Conservation (phyloP, 2,888 invertebrate species). For the Scotopteryx bipunctaria region DNA sequence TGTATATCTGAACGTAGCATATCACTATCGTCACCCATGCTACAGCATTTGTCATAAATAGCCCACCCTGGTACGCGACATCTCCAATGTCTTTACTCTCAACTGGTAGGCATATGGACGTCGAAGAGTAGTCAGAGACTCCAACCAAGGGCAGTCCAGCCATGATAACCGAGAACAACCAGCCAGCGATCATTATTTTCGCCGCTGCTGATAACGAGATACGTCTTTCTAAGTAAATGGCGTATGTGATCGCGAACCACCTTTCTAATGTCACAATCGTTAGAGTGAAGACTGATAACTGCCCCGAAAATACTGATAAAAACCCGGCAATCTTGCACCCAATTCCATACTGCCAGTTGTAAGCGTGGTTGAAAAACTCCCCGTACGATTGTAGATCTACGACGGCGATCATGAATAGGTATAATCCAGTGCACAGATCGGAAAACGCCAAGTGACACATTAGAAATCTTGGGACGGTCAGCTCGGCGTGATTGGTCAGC, state of each 20-base stretch:
- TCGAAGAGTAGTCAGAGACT: constrained; percentile 94
- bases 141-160: constrained; percentile 92
- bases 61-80: constrained; percentile 87
- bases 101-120: constrained; percentile 94
- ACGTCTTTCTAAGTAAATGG: constrained; percentile 91
- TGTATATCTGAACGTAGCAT: constrained; percentile 94
- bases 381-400: constrained; percentile 93
- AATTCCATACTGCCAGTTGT: constrained; percentile 92
- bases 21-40: constrained; percentile 93
- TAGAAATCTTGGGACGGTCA: constrained; percentile 74
- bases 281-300: constrained; percentile 93
- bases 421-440: constrained; percentile 94
- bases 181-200: constrained; percentile 90
- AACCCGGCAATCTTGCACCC: constrained; percentile 95
- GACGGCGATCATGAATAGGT: constrained; percentile 91
- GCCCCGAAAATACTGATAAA: constrained; percentile 93
- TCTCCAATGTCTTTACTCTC: constrained; percentile 88
- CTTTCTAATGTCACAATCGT: constrained; percentile 93
- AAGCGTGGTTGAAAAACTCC: constrained; percentile 94
- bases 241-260: constrained; percentile 92
- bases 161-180: constrained; percentile 90
- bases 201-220: constrained; percentile 89
- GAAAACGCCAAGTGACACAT: constrained; percentile 92
- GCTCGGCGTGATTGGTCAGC: constrained; percentile 81
- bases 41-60: constrained; percentile 89